Base-by-base conservation (phyloP, 2,888 invertebrate species). In the Piscicola geometra region DNA sequence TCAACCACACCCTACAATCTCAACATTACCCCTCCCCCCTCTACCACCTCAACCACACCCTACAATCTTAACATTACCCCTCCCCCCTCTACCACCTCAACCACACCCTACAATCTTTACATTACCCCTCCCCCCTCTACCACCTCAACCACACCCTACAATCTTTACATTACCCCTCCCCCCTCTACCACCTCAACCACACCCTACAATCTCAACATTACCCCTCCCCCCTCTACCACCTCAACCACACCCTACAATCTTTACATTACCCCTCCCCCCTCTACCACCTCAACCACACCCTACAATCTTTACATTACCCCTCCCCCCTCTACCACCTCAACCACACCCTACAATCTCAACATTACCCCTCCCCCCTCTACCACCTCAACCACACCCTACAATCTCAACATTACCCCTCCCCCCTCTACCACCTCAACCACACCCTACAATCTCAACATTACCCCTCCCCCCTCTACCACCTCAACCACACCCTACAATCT, bases 231-330 rank as follows among this genome's bases (percentile, higher is more conserved):
- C 9, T 56, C 5, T 36, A 72, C 70, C 41, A 76, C 78, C 74
- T 30, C 74, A 41, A 18, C 77, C 75, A 36, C 56, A 68, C n/a
- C 52, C 67, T 36, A 78, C 71, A 60, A 73, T 77, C 83, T 92
- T 93, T 32, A 89, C 88, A 81, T 93, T 92, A 30, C 97, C 89
- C n/a, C 91, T 90, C 83, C 92, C 91, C 68, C 41, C 41, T 15
- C 41, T 9, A 41, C 41, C 41, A 41, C 41, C 41, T 9, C 41
- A 41, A n/a, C n/a, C 41, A 41, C 41, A 5, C 5, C 41, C 41
- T 15, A 5, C 41, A 41, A 41, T 9, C 5, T 15, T 15, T 9
- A 5, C 41, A 41, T 15, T 9, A 3, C 3, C 60, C 25, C 5
- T 21, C n/a, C 25, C 5, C 60, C 60, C 9, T 21, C 5, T 5